phyloP scores from a whole-genome alignment of 2,113 vertebrate species.

The Passer montanus region DNA sequence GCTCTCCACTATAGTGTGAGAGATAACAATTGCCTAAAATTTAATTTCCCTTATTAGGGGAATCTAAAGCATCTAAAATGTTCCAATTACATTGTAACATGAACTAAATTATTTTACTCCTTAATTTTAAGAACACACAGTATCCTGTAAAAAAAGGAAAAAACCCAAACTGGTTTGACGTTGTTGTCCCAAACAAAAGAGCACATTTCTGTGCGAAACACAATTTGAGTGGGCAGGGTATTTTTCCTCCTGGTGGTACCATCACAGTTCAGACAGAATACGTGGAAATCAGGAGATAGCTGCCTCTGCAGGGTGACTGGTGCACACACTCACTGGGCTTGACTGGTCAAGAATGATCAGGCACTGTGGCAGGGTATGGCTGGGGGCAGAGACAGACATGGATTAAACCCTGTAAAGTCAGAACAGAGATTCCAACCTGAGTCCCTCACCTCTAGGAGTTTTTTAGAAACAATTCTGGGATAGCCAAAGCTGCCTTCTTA shows the following conservation, averaged over 20 bases:
- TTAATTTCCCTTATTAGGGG: background rate
- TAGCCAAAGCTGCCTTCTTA: background rate
- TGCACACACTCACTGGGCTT: background rate
- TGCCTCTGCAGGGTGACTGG: background rate
- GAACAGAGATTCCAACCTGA: background rate
- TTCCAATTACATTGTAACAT: background rate
- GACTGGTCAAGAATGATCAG: background rate
- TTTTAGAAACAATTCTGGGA: background rate
- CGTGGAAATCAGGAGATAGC: background rate
- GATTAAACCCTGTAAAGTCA: background rate
- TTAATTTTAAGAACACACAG: background rate
- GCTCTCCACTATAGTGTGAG: background rate
- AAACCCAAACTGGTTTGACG: background rate
- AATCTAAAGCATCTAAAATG: background rate
- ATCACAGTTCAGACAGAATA: background rate
- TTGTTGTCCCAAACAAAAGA: background rate
- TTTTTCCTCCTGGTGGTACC: background rate
- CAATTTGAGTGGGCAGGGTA: accelerated
- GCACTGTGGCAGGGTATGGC: background rate
- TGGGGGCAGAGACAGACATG: background rate
- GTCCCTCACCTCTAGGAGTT: background rate
- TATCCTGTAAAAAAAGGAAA: background rate
- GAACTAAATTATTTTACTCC: background rate
- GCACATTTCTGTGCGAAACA: accelerated
- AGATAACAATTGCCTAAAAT: background rate